A percentile compares a stretch with the other conserved stretches of the same genome.
These are phyloP conservation scores for Lamellibrachia luymesi DNA, from an alignment of 1,140 invertebrate genomes.

Conservation along the genomic window DNA sequence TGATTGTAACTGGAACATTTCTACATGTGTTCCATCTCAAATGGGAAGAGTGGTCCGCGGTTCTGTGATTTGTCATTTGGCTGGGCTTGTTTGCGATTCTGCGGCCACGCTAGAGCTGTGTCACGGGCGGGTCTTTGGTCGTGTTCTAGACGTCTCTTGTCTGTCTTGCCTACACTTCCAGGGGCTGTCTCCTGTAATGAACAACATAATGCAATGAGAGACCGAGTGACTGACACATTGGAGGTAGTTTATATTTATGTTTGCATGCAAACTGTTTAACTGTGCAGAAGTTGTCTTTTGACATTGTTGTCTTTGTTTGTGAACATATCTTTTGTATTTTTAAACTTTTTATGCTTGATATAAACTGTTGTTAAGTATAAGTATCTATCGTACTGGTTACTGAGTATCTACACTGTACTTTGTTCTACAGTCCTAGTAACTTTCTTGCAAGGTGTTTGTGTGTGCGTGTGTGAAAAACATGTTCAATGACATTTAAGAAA, in stretches of 20 bases:
- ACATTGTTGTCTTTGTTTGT: too few species aligned
- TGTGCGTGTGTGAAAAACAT: background rate
- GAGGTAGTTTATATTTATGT: background rate
- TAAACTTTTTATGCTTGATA: background rate
- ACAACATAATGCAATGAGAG: background rate
- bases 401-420: background rate
- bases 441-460: background rate
- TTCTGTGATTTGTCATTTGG: background rate
- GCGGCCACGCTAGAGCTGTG: background rate
- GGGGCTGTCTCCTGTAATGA: background rate
- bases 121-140: background rate
- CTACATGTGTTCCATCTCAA: constrained; percentile 1
- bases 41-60: background rate
- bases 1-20: background rate
- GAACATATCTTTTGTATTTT: background rate
- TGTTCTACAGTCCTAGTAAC: background rate
- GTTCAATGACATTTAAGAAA: background rate
- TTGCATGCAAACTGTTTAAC: background rate
- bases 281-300: background rate
- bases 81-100: background rate
- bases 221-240: background rate
- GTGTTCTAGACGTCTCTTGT: background rate
- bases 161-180: background rate
- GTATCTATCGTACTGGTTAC: background rate
- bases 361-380: background rate